Conservation (phyloP, 2,113 vertebrate genomes). For the Alosa alosa region DNA sequence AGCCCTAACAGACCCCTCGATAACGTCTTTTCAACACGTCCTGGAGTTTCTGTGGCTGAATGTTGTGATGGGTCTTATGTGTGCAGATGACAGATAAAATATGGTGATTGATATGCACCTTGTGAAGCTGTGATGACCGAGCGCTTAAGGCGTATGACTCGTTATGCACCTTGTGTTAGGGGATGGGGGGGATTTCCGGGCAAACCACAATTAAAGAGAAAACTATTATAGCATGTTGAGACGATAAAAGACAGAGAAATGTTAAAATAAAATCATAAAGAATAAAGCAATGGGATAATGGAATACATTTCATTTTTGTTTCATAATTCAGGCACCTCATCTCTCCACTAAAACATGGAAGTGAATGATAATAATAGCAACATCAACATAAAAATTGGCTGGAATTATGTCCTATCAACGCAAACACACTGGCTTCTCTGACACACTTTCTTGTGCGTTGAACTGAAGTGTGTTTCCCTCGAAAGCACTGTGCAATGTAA, state of each 20-base stretch:
- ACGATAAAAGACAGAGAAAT: background rate
- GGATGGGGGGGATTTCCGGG: too few species aligned
- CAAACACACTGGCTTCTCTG: background rate
- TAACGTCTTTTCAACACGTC: too few species aligned
- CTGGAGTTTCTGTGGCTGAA: too few species aligned
- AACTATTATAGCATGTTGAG: background rate
- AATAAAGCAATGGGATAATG: background rate
- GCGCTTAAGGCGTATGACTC: too few species aligned
- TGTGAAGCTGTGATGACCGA: too few species aligned
- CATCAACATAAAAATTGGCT: background rate
- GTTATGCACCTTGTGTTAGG: too few species aligned
- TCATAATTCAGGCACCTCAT: conserved; percentile 9
- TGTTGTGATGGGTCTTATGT: too few species aligned
- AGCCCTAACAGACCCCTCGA: too few species aligned
- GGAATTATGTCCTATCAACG: background rate
- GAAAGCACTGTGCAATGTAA: background rate
- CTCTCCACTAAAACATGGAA: conserved; percentile 70
- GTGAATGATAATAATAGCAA: conserved; percentile 39
- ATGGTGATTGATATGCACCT: too few species aligned
- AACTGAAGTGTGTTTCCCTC: background rate
- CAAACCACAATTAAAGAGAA: background rate
- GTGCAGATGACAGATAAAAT: too few species aligned
- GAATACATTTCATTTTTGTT: background rate
- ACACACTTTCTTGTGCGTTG: background rate
- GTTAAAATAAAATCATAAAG: background rate